Evolutionary conservation across 2,113 vertebrate genomes (phyloP).

Genomic region (Alectura lathami): DNA sequence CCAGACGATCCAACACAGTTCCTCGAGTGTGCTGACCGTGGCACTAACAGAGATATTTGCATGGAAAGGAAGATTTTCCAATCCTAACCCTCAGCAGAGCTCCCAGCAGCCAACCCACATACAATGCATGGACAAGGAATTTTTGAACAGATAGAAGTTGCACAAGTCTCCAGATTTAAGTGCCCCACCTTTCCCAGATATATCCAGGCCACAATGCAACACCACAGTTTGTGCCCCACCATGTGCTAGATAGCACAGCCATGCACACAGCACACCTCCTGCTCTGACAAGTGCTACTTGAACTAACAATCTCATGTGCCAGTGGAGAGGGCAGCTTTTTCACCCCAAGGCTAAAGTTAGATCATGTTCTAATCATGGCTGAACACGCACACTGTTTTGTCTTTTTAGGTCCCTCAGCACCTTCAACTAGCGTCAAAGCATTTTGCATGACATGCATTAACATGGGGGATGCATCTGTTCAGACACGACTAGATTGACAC

Average conservation of each 20-base stretch:
- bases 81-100: not conserved
- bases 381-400: not conserved
- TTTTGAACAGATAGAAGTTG: not conserved
- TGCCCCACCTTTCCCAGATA: not conserved
- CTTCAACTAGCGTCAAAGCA: not conserved
- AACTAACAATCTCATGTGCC: not conserved
- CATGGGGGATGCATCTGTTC: not conserved
- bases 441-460: not conserved
- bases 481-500: not conserved
- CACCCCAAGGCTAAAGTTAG: not conserved
- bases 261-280: rapidly evolving
- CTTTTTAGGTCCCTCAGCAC: not conserved
- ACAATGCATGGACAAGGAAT: not conserved
- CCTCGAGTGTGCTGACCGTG: not conserved
- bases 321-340: not conserved
- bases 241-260: rapidly evolving
- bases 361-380: not conserved
- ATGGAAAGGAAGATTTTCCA: not conserved
- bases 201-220: not conserved
- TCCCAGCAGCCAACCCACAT: not conserved
- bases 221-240: not conserved
- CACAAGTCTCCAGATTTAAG: rapidly evolving
- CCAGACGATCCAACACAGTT: not conserved
- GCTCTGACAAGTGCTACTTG: not conserved
- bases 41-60: not conserved